phyloP scores from a whole-genome alignment of 37 sponge, comb jelly and placozoan species.

The Oscarella lobularis region DNA sequence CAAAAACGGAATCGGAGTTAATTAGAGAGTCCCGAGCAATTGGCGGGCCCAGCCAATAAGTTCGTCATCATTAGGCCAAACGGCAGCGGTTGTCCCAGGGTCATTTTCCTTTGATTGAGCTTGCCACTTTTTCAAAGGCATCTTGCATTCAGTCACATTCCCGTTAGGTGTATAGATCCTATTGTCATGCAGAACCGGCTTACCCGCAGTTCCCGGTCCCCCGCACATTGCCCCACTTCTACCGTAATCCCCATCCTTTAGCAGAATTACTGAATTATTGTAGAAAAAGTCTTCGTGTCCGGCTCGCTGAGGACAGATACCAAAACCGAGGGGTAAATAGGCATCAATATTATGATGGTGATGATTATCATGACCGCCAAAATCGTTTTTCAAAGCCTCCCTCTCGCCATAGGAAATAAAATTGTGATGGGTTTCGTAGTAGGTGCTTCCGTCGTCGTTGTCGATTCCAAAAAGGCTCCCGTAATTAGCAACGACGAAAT shows the following conservation, averaged over 20 bases:
- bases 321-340: slow-evolving; percentile 15
- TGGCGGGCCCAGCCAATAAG: neutral
- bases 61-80: slow-evolving; percentile 15
- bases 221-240: slow-evolving; percentile 7
- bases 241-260: slow-evolving; percentile 30
- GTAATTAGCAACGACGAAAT: neutral
- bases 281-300: slow-evolving; percentile 41
- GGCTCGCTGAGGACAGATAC: slow-evolving; percentile 7
- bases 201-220: slow-evolving; percentile 24
- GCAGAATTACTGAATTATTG: slow-evolving; percentile 30
- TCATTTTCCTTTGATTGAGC: slow-evolving; percentile 39
- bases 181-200: slow-evolving; percentile 30
- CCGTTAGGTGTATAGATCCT: slow-evolving; percentile 28
- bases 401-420: no score
- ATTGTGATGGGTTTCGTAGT: no score
- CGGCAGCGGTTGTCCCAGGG: slow-evolving; percentile 22
- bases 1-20: no score
- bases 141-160: slow-evolving; percentile 35
- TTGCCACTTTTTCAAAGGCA: slow-evolving; percentile 33
- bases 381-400: slow-evolving; percentile 29
- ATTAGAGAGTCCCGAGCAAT: no score
- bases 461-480: neutral
- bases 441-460: neutral
- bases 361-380: slow-evolving; percentile 20
- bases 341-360: slow-evolving; percentile 14